Conservation (phyloP, 2,888 invertebrate species). For the Himalopsyche kuldschensis region DNA sequence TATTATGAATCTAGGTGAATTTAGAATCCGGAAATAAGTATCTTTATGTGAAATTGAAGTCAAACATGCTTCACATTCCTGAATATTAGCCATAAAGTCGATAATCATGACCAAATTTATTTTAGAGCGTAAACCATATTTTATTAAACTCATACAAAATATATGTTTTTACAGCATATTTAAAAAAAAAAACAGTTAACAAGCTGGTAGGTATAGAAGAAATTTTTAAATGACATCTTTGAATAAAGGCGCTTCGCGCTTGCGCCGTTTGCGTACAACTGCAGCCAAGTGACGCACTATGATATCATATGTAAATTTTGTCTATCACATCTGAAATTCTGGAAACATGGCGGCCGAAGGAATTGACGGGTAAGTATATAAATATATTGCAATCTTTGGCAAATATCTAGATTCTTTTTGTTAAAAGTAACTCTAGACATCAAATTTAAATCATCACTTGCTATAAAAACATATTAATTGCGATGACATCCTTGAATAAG, state of each 20-base stretch:
- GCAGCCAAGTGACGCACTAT: slow-evolving; percentile 9
- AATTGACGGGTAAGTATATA: slow-evolving; percentile 62
- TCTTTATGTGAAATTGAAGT: too few relatives aligned
- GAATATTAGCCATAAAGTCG: too few relatives aligned
- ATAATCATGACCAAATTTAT: too few relatives aligned
- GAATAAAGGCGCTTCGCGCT: background rate
- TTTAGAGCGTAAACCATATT: too few relatives aligned
- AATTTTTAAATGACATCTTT: too few relatives aligned
- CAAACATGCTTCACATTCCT: too few relatives aligned
- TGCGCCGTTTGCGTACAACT: background rate
- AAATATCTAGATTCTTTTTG: background rate
- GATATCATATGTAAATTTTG: slow-evolving; percentile 9
- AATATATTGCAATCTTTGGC: background rate
- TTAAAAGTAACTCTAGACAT: background rate
- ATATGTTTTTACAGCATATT: too few relatives aligned
- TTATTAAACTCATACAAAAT: too few relatives aligned
- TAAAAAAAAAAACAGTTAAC: too few relatives aligned
- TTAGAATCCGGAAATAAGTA: too few relatives aligned
- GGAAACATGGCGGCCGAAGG: slow-evolving; percentile 60
- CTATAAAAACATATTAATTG: background rate
- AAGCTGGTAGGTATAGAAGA: too few relatives aligned
- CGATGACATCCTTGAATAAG: background rate
- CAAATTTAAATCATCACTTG: background rate
- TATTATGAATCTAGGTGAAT: too few relatives aligned
- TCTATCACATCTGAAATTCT: background rate